A percentile compares a stretch with the other conserved stretches of the same genome.
phyloP scores from a whole-genome alignment of 2,888 invertebrate genomes.

The Sminthurinus aureus region DNA sequence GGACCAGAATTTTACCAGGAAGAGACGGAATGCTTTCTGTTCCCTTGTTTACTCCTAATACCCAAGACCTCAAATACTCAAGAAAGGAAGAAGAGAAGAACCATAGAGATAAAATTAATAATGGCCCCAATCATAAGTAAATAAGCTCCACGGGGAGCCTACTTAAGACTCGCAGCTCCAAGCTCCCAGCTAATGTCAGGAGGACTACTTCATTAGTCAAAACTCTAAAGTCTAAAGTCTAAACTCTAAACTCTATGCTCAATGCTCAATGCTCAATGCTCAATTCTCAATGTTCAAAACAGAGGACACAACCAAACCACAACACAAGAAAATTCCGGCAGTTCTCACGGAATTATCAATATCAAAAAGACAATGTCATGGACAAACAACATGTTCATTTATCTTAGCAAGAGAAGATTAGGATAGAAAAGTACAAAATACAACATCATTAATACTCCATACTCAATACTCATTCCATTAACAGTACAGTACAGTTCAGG shows the following conservation, averaged over 20 bases:
- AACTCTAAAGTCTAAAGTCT: neutral
- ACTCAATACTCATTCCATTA: too few relatives aligned
- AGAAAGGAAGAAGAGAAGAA: neutral
- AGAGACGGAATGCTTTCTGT: too few relatives aligned
- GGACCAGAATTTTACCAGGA: neutral
- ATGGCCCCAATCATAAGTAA: neutral
- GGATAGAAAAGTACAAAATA: too few relatives aligned
- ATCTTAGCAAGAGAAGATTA: too few relatives aligned
- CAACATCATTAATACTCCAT: too few relatives aligned
- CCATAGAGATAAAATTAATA: neutral
- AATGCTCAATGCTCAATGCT: too few relatives aligned
- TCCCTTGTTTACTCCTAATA: neutral
- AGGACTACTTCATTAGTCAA: neutral
- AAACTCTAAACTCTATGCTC: too few relatives aligned
- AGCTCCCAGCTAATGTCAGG: neutral
- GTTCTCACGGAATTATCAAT: too few relatives aligned
- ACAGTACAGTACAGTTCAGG: too few relatives aligned
- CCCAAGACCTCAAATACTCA: neutral
- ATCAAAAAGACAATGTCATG: too few relatives aligned
- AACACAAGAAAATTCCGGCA: neutral
- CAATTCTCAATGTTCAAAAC: too few relatives aligned
- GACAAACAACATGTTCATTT: too few relatives aligned
- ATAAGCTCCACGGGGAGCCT: slow-evolving; percentile 9
- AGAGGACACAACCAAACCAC: neutral
- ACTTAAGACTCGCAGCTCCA: neutral